Conservation (phyloP, 1,140 invertebrate genomes). For the Cyphomyrmex costatus region DNA sequence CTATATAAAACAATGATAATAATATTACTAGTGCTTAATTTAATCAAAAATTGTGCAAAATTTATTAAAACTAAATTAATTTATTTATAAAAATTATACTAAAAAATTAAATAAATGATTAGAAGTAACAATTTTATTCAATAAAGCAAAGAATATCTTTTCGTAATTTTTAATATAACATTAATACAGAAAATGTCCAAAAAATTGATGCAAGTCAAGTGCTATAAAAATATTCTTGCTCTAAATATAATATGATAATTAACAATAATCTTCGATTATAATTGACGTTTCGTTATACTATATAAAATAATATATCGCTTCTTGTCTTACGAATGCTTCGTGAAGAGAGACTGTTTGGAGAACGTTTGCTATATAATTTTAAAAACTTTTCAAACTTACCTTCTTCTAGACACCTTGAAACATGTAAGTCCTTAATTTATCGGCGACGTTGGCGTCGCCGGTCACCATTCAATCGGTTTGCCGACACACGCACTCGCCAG, state of each 20-base stretch:
- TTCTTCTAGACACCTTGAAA: constrained; percentile 1
- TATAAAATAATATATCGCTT: background rate
- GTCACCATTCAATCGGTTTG: constrained; percentile 41
- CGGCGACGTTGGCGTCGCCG: constrained; percentile 35
- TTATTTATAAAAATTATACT: background rate
- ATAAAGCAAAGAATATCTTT: background rate
- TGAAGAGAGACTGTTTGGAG: constrained; percentile 62
- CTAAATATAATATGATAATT: background rate
- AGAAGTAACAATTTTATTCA: background rate
- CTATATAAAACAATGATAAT: background rate
- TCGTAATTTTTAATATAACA: background rate
- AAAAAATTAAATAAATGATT: background rate
- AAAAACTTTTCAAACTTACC: constrained; percentile 63
- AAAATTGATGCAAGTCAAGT: background rate
- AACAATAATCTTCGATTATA: background rate
- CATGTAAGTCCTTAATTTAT: constrained; percentile 26
- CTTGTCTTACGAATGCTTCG: background rate
- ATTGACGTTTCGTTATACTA: background rate
- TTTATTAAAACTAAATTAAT: background rate
- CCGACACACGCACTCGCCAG: constrained; percentile 11
- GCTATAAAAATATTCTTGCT: background rate
- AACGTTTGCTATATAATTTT: constrained; percentile 59
- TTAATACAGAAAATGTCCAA: background rate
- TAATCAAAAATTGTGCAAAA: background rate
- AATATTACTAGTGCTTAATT: background rate